phyloP scores from a whole-genome alignment of 2,888 invertebrate genomes.

The Drosophila diplacantha region DNA sequence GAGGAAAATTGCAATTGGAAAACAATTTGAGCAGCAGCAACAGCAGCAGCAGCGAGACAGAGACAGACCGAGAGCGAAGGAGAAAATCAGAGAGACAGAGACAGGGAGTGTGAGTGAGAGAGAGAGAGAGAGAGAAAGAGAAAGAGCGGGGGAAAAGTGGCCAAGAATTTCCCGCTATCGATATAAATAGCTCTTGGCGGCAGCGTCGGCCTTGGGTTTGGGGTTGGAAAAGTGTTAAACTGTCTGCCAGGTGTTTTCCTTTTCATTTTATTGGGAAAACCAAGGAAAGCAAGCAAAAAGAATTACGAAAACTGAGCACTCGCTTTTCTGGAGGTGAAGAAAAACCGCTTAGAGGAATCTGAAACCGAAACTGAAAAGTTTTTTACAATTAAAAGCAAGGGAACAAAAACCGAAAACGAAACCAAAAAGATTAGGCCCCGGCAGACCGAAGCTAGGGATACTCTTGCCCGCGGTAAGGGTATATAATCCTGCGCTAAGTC shows the following conservation, averaged over 20 bases:
- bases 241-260: conserved; percentile 32
- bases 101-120: conserved; percentile 32
- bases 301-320: background rate
- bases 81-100: conserved; percentile 31
- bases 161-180: conserved; percentile 29
- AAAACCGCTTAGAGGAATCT: background rate
- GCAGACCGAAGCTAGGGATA: conserved; percentile 25
- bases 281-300: background rate
- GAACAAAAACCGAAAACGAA: background rate
- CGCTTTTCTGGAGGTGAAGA: conserved; percentile 10
- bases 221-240: conserved; percentile 25
- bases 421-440: conserved; percentile 4
- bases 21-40: conserved; percentile 35
- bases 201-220: conserved; percentile 3
- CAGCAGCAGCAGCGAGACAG: conserved; percentile 16
- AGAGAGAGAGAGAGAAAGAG: background rate
- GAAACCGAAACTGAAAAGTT: conserved; percentile 19
- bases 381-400: conserved; percentile 22
- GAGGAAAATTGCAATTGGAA: conserved; percentile 41
- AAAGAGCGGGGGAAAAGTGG: conserved; percentile 4
- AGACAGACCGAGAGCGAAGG: conserved; percentile 32
- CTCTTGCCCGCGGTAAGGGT: conserved; percentile 19
- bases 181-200: conserved; percentile 38
- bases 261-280: background rate
- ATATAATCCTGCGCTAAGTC: background rate